Conservation (phyloP, 2,113 vertebrate species). For the Formicarius rufipectus region DNA sequence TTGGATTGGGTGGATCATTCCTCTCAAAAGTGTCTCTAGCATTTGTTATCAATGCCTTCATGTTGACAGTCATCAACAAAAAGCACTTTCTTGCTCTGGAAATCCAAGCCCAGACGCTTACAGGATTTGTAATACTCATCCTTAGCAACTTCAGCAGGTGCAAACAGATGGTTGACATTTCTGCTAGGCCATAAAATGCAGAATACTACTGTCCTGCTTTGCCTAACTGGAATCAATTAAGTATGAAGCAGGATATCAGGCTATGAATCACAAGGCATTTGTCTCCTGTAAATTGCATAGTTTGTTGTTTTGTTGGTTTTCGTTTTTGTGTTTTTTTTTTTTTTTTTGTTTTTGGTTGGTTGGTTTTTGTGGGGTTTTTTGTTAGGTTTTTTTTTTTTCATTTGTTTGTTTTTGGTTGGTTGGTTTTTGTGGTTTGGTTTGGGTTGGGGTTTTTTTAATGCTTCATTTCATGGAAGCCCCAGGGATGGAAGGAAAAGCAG, state of each 20-base stretch:
- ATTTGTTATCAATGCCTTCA: not conserved
- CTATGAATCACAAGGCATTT: constrained; percentile 44
- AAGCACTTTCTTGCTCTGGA: not conserved
- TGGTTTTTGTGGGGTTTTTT: not conserved
- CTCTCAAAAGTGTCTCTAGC: not conserved
- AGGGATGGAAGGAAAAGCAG: not conserved
- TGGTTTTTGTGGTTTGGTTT: too few species aligned
- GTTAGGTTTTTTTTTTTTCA: rapidly evolving
- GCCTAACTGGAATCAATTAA: constrained; percentile 46
- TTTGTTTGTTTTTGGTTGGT: too few species aligned
- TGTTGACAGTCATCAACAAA: not conserved
- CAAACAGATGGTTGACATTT: constrained; percentile 72
- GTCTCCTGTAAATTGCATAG: constrained; percentile 8
- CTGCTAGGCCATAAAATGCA: constrained; percentile 47
- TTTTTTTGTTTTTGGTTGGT: too few species aligned
- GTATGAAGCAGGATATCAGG: not conserved
- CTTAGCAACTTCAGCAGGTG: constrained; percentile 49
- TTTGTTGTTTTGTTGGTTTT: not conserved
- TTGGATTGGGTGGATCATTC: not conserved
- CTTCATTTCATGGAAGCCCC: not conserved
- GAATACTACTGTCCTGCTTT: constrained; percentile 16
- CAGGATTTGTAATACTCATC: constrained; percentile 28
- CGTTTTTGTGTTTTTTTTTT: too few species aligned
- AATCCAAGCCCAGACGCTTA: not conserved
- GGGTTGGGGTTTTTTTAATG: not conserved